phyloP scores from a whole-genome alignment of 2,797 vertebrate genomes.

The Mormyrus proboscirostris region DNA sequence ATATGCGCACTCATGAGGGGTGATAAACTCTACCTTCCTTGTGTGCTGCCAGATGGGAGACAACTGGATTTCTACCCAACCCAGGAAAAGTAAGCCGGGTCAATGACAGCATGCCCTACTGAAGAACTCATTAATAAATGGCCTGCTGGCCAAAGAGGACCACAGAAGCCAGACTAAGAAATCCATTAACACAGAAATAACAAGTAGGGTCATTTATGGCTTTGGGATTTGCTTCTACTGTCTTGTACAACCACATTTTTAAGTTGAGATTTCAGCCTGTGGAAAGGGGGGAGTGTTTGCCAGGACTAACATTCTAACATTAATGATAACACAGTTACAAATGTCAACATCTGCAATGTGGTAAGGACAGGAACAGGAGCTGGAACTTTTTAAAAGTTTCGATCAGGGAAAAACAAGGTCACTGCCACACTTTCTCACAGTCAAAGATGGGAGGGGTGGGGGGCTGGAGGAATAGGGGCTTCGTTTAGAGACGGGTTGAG shows the following conservation, averaged over 20 bases:
- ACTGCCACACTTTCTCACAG: background rate
- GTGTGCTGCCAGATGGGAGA: background rate
- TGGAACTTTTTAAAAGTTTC: background rate
- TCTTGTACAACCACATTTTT: background rate
- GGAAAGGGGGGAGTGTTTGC: background rate
- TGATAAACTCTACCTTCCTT: background rate
- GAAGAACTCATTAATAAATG: background rate
- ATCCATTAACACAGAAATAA: background rate
- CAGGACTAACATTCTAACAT: background rate
- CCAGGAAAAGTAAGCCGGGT: background rate
- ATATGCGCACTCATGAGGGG: background rate
- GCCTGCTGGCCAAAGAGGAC: background rate
- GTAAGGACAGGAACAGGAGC: background rate
- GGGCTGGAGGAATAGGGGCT: background rate
- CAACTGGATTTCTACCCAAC: background rate
- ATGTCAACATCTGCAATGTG: background rate
- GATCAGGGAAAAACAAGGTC: background rate
- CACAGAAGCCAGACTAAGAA: background rate
- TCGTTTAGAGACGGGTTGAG: background rate
- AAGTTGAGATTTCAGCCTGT: background rate
- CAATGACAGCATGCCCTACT: background rate
- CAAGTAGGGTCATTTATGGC: conserved; percentile 8
- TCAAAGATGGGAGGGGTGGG: background rate
- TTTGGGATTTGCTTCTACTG: background rate
- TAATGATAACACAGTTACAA: background rate